phyloP scores from a whole-genome alignment of 2,888 invertebrate genomes.

The Watsonalla cultraria region DNA sequence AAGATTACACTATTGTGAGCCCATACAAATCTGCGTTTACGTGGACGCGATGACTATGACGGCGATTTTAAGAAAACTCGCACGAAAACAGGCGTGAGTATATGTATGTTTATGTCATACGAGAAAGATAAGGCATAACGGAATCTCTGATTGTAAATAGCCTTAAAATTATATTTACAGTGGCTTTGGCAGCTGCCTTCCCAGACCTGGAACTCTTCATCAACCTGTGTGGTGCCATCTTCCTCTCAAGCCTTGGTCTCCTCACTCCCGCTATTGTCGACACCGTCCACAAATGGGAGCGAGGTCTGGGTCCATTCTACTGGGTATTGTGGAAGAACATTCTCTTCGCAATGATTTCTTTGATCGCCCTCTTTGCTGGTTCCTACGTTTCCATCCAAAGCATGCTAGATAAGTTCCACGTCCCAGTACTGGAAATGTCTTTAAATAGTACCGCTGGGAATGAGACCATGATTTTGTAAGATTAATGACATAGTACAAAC shows the following conservation, averaged over 20 bases:
- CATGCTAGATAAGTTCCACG: conserved; percentile 48
- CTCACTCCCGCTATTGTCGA: conserved; percentile 86
- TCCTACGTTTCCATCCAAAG: conserved; percentile 57
- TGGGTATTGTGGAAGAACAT: conserved; percentile 86
- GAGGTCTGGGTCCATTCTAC: conserved; percentile 80
- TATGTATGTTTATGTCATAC: too few relatives aligned
- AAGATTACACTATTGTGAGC: too few relatives aligned
- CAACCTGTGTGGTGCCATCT: conserved; percentile 89
- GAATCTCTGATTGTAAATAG: background rate
- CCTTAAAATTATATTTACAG: conserved; percentile 53
- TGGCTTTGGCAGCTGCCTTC: conserved; percentile 86
- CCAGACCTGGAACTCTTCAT: conserved; percentile 92
- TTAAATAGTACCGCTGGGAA: conserved; percentile 12
- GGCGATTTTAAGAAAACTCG: too few relatives aligned
- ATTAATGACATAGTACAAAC: background rate
- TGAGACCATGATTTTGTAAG: conserved; percentile 3
- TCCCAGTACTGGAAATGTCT: conserved; percentile 3
- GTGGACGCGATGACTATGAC: too few relatives aligned
- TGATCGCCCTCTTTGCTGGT: conserved; percentile 61
- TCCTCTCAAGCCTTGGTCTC: conserved; percentile 85
- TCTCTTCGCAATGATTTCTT: conserved; percentile 52
- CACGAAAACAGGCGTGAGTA: too few relatives aligned
- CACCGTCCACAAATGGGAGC: conserved; percentile 82
- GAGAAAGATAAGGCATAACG: too few relatives aligned
- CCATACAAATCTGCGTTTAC: too few relatives aligned